A percentile compares a stretch with the other conserved stretches of the same genome.
Conservation (phyloP, 1,140 invertebrate species). For the Thaumetopoea pityocampa region DNA sequence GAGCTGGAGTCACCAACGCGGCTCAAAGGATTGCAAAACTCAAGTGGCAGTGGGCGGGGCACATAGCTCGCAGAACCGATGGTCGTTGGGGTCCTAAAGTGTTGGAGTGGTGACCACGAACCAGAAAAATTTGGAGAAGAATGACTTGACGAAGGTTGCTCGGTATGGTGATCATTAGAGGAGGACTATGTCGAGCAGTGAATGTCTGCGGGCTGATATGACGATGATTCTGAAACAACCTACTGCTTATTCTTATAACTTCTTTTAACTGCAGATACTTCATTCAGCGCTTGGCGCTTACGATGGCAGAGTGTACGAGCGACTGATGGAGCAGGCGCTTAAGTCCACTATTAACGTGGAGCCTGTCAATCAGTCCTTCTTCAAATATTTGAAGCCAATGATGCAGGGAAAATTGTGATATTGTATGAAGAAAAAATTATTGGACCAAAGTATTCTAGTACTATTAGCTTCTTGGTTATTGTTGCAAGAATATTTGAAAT, state of each 20-base stretch:
- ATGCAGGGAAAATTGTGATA: conserved; percentile 79
- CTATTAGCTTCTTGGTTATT: neutral
- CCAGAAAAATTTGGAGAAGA: too few relatives aligned
- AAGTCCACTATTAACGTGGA: conserved; percentile 90
- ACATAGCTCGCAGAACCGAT: too few relatives aligned
- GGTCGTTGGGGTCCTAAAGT: too few relatives aligned
- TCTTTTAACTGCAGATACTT: conserved; percentile 56
- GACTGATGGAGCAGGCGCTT: conserved; percentile 87
- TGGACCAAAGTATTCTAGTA: neutral
- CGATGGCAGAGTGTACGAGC: conserved; percentile 93
- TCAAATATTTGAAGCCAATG: conserved; percentile 84
- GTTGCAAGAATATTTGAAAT: neutral
- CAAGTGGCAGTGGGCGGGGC: too few relatives aligned
- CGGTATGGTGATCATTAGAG: conserved; percentile 2
- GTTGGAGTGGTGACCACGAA: too few relatives aligned
- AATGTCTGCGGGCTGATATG: too few relatives aligned
- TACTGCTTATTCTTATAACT: neutral
- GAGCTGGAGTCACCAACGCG: too few relatives aligned
- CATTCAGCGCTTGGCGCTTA: conserved; percentile 88
- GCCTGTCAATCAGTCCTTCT: conserved; percentile 84
- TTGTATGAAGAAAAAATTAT: neutral
- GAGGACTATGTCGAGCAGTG: neutral
- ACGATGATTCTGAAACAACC: too few relatives aligned
- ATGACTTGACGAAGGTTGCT: too few relatives aligned
- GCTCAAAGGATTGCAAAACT: too few relatives aligned